phyloP scores from a whole-genome alignment of 2,113 vertebrate genomes.

The Xenopus tropicalis region DNA sequence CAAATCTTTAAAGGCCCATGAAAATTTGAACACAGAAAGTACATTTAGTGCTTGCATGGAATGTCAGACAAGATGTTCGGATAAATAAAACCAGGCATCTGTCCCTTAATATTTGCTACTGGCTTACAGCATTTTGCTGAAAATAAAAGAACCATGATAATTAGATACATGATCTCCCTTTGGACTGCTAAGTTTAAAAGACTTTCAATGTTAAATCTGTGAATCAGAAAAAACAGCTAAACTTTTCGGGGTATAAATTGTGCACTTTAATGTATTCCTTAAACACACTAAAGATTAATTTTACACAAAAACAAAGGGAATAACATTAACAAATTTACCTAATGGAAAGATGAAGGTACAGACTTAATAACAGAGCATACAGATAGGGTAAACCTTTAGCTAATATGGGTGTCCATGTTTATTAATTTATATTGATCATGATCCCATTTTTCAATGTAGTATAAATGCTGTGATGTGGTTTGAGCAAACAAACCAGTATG shows the following conservation, averaged over 20 bases:
- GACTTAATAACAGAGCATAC: too few species aligned
- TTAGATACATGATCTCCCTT: conserved; percentile 15
- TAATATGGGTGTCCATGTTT: too few species aligned
- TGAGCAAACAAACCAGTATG: too few species aligned
- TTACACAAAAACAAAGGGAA: too few species aligned
- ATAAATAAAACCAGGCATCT: conserved; percentile 28
- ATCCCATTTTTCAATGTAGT: too few species aligned
- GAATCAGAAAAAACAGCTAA: conserved; percentile 17
- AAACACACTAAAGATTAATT: too few species aligned
- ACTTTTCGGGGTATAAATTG: neutral
- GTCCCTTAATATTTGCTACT: conserved; percentile 18
- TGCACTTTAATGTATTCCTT: too few species aligned
- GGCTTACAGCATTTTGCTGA: conserved; percentile 20
- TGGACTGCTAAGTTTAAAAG: conserved; percentile 8
- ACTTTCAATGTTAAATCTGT: conserved; percentile 3
- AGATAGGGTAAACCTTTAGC: too few species aligned
- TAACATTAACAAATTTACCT: too few species aligned
- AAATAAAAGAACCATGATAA: conserved; percentile 22
- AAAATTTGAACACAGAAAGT: conserved; percentile 39
- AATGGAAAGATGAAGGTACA: too few species aligned
- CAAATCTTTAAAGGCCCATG: conserved; percentile 28
- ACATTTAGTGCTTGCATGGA: conserved; percentile 32
- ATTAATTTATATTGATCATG: too few species aligned
- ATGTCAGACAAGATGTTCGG: conserved; percentile 23
- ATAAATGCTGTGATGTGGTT: too few species aligned